A percentile compares a stretch with the other conserved stretches of the same genome.
phyloP scores from a whole-genome alignment of 2,888 invertebrate species.

The Acrobasis consociella region DNA sequence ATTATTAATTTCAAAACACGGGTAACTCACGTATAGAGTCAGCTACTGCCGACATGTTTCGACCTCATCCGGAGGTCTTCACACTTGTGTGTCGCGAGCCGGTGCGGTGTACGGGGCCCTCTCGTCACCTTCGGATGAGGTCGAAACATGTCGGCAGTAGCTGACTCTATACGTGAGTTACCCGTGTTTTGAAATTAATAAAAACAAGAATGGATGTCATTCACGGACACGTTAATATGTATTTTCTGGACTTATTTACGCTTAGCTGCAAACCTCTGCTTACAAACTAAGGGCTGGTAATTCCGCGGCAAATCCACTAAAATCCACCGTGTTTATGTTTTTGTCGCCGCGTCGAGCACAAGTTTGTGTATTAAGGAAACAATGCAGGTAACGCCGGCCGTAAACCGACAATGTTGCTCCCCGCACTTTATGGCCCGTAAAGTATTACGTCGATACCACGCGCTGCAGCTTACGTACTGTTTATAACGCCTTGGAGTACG shows the following conservation, averaged over 20 bases:
- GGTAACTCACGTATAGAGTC: too few species aligned
- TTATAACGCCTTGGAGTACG: conserved; percentile 6
- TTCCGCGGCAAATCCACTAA: conserved; percentile 25
- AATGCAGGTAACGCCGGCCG: conserved; percentile 52
- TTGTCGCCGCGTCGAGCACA: conserved; percentile 34
- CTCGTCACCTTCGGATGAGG: too few species aligned
- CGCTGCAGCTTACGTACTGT: conserved; percentile 25
- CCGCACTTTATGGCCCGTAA: conserved; percentile 61
- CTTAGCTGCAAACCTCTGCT: not conserved
- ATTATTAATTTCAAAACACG: too few species aligned
- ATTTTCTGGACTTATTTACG: conserved; percentile 2
- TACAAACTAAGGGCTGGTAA: conserved; percentile 22
- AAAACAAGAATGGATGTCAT: not conserved
- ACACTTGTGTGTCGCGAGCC: too few species aligned
- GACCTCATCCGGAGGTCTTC: too few species aligned
- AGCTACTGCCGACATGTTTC: too few species aligned
- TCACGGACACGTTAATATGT: conserved; percentile 1
- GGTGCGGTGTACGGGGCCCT: too few species aligned
- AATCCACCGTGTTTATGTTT: conserved; percentile 29
- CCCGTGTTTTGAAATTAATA: too few species aligned
- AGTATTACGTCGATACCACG: conserved; percentile 55
- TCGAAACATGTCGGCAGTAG: too few species aligned
- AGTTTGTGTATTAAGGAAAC: conserved; percentile 46
- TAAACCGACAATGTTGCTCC: conserved; percentile 53
- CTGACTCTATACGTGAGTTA: too few species aligned